Evolutionary conservation across 2,113 vertebrate species (phyloP).

Genomic region (Todiramphus saurophagus): DNA sequence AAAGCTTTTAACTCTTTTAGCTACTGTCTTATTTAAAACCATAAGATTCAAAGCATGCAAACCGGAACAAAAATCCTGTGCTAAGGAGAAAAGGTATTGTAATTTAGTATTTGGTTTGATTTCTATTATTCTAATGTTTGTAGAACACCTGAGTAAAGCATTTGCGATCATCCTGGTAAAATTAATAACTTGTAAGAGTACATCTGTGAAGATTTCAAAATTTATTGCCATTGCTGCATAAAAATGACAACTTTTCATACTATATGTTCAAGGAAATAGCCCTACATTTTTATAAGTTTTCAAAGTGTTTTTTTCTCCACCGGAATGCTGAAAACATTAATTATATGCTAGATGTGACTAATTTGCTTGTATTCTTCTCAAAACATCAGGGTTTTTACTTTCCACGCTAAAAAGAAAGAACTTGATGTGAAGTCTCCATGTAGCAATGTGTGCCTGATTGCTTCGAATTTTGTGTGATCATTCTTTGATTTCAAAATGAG

Average conservation of each 20-base stretch:
- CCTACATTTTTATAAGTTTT: constrained; percentile 33
- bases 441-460: constrained; percentile 60
- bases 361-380: constrained; percentile 61
- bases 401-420: constrained; percentile 40
- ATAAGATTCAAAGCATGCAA: neutral
- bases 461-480: constrained; percentile 50
- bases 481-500: constrained; percentile 73
- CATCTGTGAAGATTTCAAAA: constrained; percentile 20
- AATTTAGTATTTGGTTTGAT: neutral
- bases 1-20: neutral
- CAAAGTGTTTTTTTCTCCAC: constrained; percentile 25
- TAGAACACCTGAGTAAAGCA: neutral
- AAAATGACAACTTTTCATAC: constrained; percentile 35
- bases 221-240: neutral
- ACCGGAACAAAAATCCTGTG: neutral
- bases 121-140: neutral
- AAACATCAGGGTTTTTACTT: constrained; percentile 60
- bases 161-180: neutral
- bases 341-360: constrained; percentile 58
- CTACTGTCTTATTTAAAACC: neutral
- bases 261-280: neutral
- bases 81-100: fast-evolving
- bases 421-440: constrained; percentile 68
- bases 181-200: constrained; percentile 14
- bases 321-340: constrained; percentile 28